Evolutionary conservation across 2,113 vertebrate genomes (phyloP).

Genomic region (Phaetusa simplex): DNA sequence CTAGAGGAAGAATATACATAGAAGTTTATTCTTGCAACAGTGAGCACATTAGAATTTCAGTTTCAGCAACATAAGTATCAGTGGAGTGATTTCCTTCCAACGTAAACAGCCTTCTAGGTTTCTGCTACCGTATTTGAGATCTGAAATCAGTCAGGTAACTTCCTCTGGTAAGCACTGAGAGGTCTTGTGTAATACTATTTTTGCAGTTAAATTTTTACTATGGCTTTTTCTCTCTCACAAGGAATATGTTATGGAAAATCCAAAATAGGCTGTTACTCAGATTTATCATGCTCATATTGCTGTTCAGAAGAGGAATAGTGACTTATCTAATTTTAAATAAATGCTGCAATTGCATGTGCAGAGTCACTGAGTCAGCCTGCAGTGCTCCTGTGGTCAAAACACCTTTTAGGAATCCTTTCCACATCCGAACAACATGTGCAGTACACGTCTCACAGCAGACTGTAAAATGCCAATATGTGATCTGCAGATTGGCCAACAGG

Average conservation of each 20-base stretch:
- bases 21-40: not conserved
- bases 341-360: not conserved
- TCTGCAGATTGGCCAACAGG: not conserved
- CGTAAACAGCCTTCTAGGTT: not conserved
- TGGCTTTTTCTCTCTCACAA: not conserved
- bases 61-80: not conserved
- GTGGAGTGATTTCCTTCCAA: not conserved
- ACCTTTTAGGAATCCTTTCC: not conserved
- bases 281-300: not conserved
- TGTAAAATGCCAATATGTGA: not conserved
- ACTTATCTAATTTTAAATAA: not conserved
- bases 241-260: not conserved
- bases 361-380: not conserved
- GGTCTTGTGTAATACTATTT: not conserved
- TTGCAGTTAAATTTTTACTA: not conserved
- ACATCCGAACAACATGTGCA: fast-evolving
- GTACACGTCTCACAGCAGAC: not conserved
- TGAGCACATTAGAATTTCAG: not conserved
- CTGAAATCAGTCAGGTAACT: not conserved
- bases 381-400: not conserved
- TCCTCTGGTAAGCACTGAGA: not conserved
- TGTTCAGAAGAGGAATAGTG: not conserved
- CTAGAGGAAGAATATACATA: not conserved
- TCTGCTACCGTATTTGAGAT: not conserved
- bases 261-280: not conserved